Base-by-base conservation (phyloP, 2,113 vertebrate species). In the Aspidoscelis tigris region DNA sequence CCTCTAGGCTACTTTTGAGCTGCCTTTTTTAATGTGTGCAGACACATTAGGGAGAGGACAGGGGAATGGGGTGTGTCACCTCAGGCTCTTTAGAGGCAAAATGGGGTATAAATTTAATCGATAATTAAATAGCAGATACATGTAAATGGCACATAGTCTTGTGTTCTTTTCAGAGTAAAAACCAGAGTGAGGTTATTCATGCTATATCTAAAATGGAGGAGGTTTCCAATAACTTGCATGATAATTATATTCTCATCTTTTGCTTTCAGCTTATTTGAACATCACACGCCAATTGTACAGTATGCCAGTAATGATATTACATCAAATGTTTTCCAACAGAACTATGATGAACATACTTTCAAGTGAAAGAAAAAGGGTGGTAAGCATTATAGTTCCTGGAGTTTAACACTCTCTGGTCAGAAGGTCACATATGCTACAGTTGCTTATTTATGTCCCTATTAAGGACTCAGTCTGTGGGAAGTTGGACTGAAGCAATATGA, bases 381-480 rank as follows among this genome's bases (percentile, higher is more conserved):
- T 90, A 21, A 93, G 92, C 93, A 94, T 94, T 94, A 94, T 61
- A 93, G 90, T 92, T 86, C 86, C 88, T 93, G 94, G 95, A 95
- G 96, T 95, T 95, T 95, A 95, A 94, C 95, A 95, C 95, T 83
- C 90, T 74, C 39, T 0, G 91, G 95, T 95, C 95, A 96, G 82
- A 84, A 95, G 95, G 95, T 96, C 95, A 95, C 94, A 95, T 92
- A 94, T 94, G 95, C 90, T 94, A 94, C 92, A 33, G 89, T 93
- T 93, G 92, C 91, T 95, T 95, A 94, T 96, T 95, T 95, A 95
- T 93, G 89, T 0, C 75, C 92, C 89, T 92, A 89, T 94, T 96
- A 94, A 93, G 92, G 79, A 86, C 91, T 86, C 90, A 90, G 83
- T 93, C 89, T 93, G 89, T 93, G 92, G 88, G 90, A 90, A 95